Percentiles rank a stretch among this genome's conserved stretches.
Evolutionary conservation across 1,140 invertebrate species (phyloP).

Genomic region (Brachionus paranguensis): DNA sequence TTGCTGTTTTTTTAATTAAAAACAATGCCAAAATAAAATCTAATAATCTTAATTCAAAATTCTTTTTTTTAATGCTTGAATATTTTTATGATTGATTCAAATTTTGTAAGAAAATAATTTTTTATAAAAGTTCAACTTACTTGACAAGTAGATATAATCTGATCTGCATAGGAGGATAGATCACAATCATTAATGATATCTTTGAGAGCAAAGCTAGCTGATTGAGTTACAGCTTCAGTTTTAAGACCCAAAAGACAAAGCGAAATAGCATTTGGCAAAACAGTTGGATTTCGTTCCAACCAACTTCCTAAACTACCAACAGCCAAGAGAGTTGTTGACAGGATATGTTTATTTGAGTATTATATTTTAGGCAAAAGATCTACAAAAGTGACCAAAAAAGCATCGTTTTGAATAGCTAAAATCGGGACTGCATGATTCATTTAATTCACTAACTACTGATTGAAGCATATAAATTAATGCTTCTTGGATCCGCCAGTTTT

Average conservation of each 20-base stretch:
- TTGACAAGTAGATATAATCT: conserved; percentile 29
- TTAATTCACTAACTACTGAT: conserved; percentile 36
- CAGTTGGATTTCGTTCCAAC: background rate
- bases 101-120: too few relatives aligned
- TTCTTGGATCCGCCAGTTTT: conserved; percentile 29
- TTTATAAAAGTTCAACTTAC: background rate
- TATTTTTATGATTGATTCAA: too few relatives aligned
- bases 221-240: conserved; percentile 37
- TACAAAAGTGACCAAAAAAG: conserved; percentile 17
- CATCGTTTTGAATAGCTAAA: conserved; percentile 26
- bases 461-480: conserved; percentile 33
- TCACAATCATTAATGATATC: conserved; percentile 39
- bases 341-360: conserved; percentile 29
- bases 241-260: conserved; percentile 30
- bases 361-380: conserved; percentile 27
- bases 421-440: conserved; percentile 37
- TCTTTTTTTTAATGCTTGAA: too few relatives aligned
- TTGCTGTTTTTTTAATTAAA: too few relatives aligned
- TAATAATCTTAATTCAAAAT: too few relatives aligned
- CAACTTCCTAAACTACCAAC: conserved; percentile 35
- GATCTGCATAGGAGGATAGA: background rate
- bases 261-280: conserved; percentile 35
- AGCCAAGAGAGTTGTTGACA: conserved; percentile 35
- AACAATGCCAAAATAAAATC: too few relatives aligned
- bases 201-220: conserved; percentile 35